A percentile compares a stretch with the other conserved stretches of the same genome.
phyloP scores from a whole-genome alignment of 1,140 invertebrate genomes.

The Drosophila erecta region DNA sequence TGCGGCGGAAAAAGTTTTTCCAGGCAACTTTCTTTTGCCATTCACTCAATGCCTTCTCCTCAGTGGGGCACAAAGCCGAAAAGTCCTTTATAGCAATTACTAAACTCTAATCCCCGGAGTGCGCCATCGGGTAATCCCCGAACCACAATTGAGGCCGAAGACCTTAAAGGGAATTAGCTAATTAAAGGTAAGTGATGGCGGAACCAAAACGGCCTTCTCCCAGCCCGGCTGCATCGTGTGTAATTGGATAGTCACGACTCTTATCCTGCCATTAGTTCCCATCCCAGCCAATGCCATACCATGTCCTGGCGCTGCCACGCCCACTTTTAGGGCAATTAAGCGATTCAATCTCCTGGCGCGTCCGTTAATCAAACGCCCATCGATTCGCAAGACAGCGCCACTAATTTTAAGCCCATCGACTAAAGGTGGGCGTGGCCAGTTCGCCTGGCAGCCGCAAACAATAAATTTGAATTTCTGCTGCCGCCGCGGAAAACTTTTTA shows the following conservation, averaged over 20 bases:
- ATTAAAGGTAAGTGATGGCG: constrained; percentile 55
- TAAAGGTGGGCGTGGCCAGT: constrained; percentile 35
- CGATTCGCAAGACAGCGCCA: constrained; percentile 61
- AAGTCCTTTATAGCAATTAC: constrained; percentile 41
- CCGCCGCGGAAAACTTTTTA: constrained; percentile 68
- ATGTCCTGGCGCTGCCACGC: constrained; percentile 16
- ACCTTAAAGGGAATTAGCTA: constrained; percentile 39
- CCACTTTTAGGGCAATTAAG: constrained; percentile 77
- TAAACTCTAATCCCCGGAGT: constrained; percentile 48
- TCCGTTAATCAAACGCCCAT: constrained; percentile 79
- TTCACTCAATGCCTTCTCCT: neutral
- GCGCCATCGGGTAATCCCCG: constrained; percentile 24
- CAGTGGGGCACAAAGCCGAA: constrained; percentile 15
- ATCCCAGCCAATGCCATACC: too few species aligned
- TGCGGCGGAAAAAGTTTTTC: constrained; percentile 23
- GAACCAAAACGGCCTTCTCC: constrained; percentile 39
- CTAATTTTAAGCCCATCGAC: constrained; percentile 65
- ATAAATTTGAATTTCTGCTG: constrained; percentile 80
- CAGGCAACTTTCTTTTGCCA: constrained; percentile 31
- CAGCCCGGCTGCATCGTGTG: constrained; percentile 22
- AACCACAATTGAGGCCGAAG: constrained; percentile 34
- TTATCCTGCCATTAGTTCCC: constrained; percentile 57
- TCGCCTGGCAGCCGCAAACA: constrained; percentile 70
- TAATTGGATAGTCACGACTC: constrained; percentile 56
- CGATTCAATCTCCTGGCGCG: constrained; percentile 60